Evolutionary conservation across 2,888 invertebrate species (phyloP), one percentile per base, ranked within the genome.

Genomic region (Trachelus tabidus): DNA sequence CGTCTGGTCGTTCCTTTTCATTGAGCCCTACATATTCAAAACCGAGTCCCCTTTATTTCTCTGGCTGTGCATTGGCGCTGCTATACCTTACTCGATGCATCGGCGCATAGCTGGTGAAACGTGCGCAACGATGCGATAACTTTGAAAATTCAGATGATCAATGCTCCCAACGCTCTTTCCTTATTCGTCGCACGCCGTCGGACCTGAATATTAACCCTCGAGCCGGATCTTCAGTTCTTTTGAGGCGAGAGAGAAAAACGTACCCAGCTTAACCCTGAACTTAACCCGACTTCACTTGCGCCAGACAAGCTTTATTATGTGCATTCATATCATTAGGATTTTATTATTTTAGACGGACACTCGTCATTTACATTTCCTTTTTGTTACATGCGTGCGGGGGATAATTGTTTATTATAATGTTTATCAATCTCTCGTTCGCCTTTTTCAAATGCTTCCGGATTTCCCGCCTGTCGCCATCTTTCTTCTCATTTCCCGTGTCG

Each of bases 1-100:
- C 71, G 71, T 76, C 68, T 76, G 69, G 34, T 69, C 76, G 30
- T n/a, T 37, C 56, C 56, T 56, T 56, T 23, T 56, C 56, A 56
- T 56, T 56, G 56, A 15, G 23, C 23, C 56, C 56, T 23, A 56
- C 23, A 23, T 56, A 56, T 56, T 56, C 23, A 56, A 56, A 56
- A 56, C 56, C 9, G 23, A 9, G 23, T 6, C 15, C 56, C 56
- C 23, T 15, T 23, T 9, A 23, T 23, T 56, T 56, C 0, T 56
- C 56, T 56, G 23, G 9, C 15, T 56, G 9, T 56, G 23, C 56
- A 23, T 56, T 9, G 56, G 9, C 9, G 56, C 56, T 15, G 40
- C 40, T 40, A 6, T 2, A 1, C 40, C 4, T 40, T 40, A 15
- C 12, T 35, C 0, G 35, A 40, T 15, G 1, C 40, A 15, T 40